Percentiles rank a stretch among this genome's conserved stretches.
Conservation (phyloP, 2,888 invertebrate species). For the Ptilodon capucinus region DNA sequence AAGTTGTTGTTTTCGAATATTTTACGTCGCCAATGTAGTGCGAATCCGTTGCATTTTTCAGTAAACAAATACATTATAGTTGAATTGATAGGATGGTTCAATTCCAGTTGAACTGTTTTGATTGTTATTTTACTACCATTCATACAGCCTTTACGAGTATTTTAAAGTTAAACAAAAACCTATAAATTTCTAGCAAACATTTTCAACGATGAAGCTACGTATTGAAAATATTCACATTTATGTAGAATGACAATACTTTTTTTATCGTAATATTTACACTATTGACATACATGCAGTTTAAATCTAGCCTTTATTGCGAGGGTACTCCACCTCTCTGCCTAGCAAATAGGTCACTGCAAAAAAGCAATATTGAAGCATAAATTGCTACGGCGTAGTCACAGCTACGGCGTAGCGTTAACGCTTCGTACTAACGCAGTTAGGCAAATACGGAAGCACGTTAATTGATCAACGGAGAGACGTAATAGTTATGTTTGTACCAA, state of each 20-base stretch:
- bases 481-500: too few species aligned
- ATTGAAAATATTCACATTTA: too few species aligned
- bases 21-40: not conserved
- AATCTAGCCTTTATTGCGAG: not conserved
- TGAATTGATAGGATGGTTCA: not conserved
- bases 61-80: not conserved
- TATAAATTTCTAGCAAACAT: too few species aligned
- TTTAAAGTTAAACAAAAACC: too few species aligned
- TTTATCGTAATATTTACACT: not conserved
- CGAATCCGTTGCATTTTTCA: not conserved
- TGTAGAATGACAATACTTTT: too few species aligned
- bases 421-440: conserved; percentile 15
- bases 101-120: too few species aligned
- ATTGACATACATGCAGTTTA: not conserved
- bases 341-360: conserved; percentile 7
- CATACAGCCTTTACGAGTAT: too few species aligned
- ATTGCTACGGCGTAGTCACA: conserved; percentile 17
- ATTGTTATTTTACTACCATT: too few species aligned
- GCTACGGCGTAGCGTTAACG: conserved; percentile 27
- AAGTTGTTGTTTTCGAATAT: not conserved
- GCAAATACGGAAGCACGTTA: conserved; percentile 11
- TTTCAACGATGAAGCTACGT: too few species aligned
- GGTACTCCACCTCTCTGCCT: not conserved
- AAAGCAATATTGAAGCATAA: conserved; percentile 25
- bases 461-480: not conserved